Evolutionary conservation across 2,888 invertebrate species (phyloP).

Genomic region (Nebria salina): DNA sequence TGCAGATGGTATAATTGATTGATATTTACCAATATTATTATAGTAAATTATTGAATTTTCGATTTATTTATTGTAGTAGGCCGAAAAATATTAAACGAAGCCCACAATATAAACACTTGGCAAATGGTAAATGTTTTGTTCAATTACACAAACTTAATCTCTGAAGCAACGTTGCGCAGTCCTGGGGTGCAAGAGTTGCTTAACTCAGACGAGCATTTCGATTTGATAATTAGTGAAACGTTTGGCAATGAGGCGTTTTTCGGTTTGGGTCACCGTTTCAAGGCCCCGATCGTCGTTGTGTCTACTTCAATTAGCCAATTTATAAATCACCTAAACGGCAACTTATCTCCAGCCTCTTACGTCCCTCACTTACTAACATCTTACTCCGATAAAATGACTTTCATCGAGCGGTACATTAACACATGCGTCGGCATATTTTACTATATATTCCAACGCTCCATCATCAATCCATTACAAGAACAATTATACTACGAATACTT

Average conservation of each 20-base stretch:
- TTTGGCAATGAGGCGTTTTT: slow-evolving; percentile 57
- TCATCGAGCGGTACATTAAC: slow-evolving; percentile 56
- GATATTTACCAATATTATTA: too few relatives aligned
- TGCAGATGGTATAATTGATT: neutral
- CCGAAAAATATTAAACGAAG: neutral
- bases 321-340: slow-evolving; percentile 54
- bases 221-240: slow-evolving; percentile 55
- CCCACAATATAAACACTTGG: neutral
- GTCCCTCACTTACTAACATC: slow-evolving; percentile 54
- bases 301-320: slow-evolving; percentile 53
- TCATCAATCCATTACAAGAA: slow-evolving; percentile 44
- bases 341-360: slow-evolving; percentile 57
- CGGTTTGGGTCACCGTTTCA: slow-evolving; percentile 56
- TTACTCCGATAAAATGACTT: slow-evolving; percentile 56
- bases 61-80: neutral
- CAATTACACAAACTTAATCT: neutral
- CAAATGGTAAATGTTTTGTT: neutral
- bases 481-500: slow-evolving; percentile 49
- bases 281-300: slow-evolving; percentile 57
- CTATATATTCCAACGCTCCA: slow-evolving; percentile 34
- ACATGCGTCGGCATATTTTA: slow-evolving; percentile 46
- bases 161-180: slow-evolving; percentile 14
- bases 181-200: slow-evolving; percentile 22
- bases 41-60: neutral
- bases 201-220: slow-evolving; percentile 52